Base-by-base conservation (phyloP, 1,140 invertebrate species). In the Laupala kohalensis region DNA sequence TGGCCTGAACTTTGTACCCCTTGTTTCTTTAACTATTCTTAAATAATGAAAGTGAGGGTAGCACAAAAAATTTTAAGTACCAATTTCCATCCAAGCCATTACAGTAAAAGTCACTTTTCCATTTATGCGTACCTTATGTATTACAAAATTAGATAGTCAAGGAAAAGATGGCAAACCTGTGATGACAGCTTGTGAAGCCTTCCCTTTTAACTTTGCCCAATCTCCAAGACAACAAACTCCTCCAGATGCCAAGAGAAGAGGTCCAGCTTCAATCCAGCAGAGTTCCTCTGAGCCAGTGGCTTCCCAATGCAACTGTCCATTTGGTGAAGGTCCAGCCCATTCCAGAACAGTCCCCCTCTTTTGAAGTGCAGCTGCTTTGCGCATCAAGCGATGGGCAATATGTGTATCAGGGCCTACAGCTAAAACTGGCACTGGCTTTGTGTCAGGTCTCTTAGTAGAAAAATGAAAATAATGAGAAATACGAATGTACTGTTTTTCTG, bases 221-320 rank as follows among this genome's bases (percentile, higher is more conserved):
- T 75, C 70, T 2, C 74, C 74, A 3, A 75, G n/a, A 19, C 67
- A 72, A 25, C 72, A 75, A 13, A 73, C 70, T 23, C 74, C 74
- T 65, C 70, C 67, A 15, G 69, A 25, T 9, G 74, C 72, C 5
- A 75, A 63, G 24, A 75, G 26, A 5, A 75, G 64, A 5, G 74
- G 69, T 28, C 74, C 74, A 2, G 74, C 72, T 37, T 75, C 72
- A 9, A 67, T 4, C 72, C 74, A 75, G 27, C 37, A 62, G 2
- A 19, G 5, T 3, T 69, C 71, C 12, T 62, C 24, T n/a, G n/a
- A n/a, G n/a, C n/a, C n/a, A 9, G 64, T 26, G 25, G 37, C 67
- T 15, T 67, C 69, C 37, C 37, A 53, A 19, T 19, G 37, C 37
- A 53, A 19, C 37, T 53, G 37, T 0, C 37, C 37, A 19, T 19